Evolutionary conservation across 2,797 vertebrate genomes (phyloP).

Genomic region (Cossypha heuglini): DNA sequence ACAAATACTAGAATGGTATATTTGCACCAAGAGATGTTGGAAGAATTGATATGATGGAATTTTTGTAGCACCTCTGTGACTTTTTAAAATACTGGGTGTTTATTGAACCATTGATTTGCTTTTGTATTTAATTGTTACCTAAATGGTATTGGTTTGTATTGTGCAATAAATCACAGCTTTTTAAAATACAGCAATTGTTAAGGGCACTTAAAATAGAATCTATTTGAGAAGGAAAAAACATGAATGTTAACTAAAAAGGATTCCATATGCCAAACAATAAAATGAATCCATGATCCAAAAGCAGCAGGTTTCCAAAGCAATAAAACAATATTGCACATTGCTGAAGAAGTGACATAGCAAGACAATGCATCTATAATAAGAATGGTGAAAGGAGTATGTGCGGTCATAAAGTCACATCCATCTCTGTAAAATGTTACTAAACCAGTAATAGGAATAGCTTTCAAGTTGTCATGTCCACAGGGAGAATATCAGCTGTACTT

Average conservation of each 20-base stretch:
- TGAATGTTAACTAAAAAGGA: background rate
- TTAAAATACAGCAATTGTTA: background rate
- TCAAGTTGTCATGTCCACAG: background rate
- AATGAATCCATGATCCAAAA: background rate
- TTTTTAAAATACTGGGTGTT: background rate
- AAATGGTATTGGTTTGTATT: background rate
- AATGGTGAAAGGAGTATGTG: background rate
- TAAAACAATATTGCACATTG: background rate
- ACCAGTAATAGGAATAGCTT: background rate
- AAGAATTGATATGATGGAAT: background rate
- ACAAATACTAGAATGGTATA: background rate
- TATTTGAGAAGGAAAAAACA: background rate
- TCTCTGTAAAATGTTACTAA: slow-evolving; percentile 1
- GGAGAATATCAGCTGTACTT: background rate
- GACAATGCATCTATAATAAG: background rate
- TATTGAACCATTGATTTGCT: background rate
- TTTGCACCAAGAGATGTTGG: background rate
- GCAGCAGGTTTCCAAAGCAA: background rate
- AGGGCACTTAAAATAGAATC: background rate
- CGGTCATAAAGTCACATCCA: background rate
- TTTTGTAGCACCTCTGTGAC: background rate
- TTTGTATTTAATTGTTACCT: background rate
- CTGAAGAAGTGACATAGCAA: background rate
- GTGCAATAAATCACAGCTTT: background rate
- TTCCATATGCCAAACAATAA: background rate